phyloP scores from a whole-genome alignment of 2,113 vertebrate species.

The Halcyon senegalensis region DNA sequence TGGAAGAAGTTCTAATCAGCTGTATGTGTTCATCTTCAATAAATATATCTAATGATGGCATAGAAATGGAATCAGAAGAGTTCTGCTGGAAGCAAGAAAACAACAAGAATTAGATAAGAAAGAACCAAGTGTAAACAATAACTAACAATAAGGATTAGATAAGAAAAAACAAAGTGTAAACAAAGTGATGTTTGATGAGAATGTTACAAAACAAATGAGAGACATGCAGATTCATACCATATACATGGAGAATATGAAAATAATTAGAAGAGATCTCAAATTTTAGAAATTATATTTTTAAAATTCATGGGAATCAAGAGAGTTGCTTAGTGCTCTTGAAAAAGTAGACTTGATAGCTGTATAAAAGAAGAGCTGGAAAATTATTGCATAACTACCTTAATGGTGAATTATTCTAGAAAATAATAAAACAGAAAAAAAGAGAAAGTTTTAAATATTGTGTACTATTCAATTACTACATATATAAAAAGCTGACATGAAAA shows the following conservation, averaged over 20 bases:
- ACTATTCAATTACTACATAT: not conserved
- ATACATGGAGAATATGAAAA: not conserved
- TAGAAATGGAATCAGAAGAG: not conserved
- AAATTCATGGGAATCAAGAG: not conserved
- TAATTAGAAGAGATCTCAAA: not conserved
- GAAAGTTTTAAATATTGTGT: not conserved
- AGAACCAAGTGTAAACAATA: not conserved
- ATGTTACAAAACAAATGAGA: not conserved
- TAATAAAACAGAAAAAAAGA: not conserved
- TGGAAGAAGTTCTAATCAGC: not conserved
- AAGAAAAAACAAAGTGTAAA: not conserved
- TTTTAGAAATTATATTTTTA: not conserved
- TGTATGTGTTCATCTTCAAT: not conserved
- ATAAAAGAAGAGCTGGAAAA: not conserved
- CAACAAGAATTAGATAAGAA: not conserved
- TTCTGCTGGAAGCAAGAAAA: not conserved
- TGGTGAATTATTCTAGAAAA: not conserved
- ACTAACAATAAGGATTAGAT: not conserved
- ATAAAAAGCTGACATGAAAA: not conserved
- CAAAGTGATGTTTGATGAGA: not conserved
- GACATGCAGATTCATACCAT: not conserved
- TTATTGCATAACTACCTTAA: not conserved
- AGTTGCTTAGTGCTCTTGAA: not conserved
- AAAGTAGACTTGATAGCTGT: not conserved
- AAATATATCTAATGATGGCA: not conserved